Evolutionary conservation across 2,888 invertebrate genomes (phyloP).

Genomic region (Himalopsyche kuldschensis): DNA sequence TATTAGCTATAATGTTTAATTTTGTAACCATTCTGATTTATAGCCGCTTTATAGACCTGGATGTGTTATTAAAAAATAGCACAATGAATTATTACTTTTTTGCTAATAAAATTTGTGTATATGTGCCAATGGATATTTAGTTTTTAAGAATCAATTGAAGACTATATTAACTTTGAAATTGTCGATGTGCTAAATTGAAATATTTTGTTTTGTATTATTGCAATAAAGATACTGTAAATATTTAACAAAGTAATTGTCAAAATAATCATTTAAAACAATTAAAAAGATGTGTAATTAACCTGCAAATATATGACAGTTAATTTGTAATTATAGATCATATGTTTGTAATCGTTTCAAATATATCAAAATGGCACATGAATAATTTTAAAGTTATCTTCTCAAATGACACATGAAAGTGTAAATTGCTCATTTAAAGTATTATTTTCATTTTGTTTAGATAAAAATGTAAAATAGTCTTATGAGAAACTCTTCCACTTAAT

Average conservation of each 20-base stretch:
- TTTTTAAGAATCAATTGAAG: not conserved
- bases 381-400: not conserved
- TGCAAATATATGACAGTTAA: too few relatives aligned
- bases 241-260: not conserved
- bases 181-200: not conserved
- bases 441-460: constrained; percentile 22
- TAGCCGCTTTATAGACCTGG: too few relatives aligned
- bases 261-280: too few relatives aligned
- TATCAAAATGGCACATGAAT: not conserved
- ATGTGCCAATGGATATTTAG: not conserved
- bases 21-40: too few relatives aligned
- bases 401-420: not conserved
- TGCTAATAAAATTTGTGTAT: not conserved
- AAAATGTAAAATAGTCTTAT: constrained; percentile 30
- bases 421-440: constrained; percentile 18
- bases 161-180: not conserved
- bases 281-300: too few relatives aligned
- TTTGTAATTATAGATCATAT: too few relatives aligned
- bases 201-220: too few relatives aligned
- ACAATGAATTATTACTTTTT: not conserved
- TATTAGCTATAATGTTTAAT: too few relatives aligned
- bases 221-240: not conserved
- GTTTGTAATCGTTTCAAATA: too few relatives aligned
- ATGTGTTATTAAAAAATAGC: not conserved
- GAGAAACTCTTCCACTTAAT: constrained; percentile 31